phyloP scores from a whole-genome alignment of 2,113 vertebrate species.

The Halichoerus grypus region DNA sequence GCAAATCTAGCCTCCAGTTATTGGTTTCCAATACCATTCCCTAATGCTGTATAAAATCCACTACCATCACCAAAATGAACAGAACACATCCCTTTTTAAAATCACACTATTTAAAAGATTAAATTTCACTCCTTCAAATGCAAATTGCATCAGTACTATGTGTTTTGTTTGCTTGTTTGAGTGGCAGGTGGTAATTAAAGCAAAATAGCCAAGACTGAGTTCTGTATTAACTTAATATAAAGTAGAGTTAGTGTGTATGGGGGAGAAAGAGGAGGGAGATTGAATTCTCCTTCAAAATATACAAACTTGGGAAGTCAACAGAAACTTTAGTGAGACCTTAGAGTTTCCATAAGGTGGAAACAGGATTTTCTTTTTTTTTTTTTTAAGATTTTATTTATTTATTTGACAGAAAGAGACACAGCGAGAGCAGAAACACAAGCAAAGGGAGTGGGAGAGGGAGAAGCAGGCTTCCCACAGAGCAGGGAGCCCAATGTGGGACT shows the following conservation, averaged over 20 bases:
- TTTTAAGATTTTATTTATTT: no score
- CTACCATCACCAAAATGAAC: background rate
- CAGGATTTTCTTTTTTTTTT: no score
- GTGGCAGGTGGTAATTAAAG: background rate
- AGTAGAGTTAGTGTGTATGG: background rate
- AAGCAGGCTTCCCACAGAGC: no score
- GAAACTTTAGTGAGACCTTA: background rate
- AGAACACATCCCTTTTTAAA: background rate
- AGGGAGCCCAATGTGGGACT: no score
- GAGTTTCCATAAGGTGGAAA: background rate
- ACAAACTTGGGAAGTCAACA: background rate
- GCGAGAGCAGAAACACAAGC: no score
- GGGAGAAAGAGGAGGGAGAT: rapidly evolving
- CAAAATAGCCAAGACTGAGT: background rate
- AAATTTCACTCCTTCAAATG: background rate
- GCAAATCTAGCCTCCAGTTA: background rate
- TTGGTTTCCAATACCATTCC: background rate
- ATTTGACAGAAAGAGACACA: no score
- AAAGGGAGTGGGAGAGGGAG: no score
- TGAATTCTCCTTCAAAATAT: background rate
- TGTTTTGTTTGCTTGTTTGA: background rate
- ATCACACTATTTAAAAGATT: background rate
- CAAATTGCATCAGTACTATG: background rate
- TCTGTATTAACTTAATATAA: background rate
- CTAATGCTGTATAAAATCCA: background rate